Base-by-base conservation (phyloP, 2,888 invertebrate genomes). In the Pogonocherus hispidulus region DNA sequence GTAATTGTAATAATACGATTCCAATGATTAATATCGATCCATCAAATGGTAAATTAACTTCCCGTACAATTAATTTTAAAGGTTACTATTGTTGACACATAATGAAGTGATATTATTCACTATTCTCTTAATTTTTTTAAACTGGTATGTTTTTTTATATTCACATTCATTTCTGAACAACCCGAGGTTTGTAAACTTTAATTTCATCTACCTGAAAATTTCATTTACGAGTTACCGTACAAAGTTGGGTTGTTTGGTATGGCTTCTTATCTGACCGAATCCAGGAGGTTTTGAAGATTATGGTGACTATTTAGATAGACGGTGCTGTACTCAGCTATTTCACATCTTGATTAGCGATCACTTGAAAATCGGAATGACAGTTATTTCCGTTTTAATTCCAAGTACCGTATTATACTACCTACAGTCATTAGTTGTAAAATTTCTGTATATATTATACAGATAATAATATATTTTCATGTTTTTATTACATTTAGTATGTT, bases 371-470 rank as follows among this genome's bases (percentile, higher is more conserved):
- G 73, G 76, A 76, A 81, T 82, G 82, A 83, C 82, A 83, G 82
- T 83, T 82, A 76, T 79, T 79, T 79, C 77, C 78, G 76, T 78
- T 78, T 64, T 69, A 63, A 71, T 73, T 73, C 74, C 71, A 75
- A 63, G 47, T 68, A 74, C 69, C 74, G 66, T 77, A 72, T 75
- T 73, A 66, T 69, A 59, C 59, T 70, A 71, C 79, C 79, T 69
- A 79, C 80, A 83, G 82, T 82, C 81, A 82, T 82, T 82, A 84
- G 80, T 81, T 79, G 76, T 79, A 80, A 76, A 73, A 70, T 65
- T 71, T 82, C 82, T 83, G 82, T 84, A 82, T 84, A 83, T 84
- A 84, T 81, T 84, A 84, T 83, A 82, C 83, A 84, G 83, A 79
- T 73, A 75, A 81, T 77, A 77, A 76, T 75, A 80, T 82, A 83